Conservation (phyloP, 2,888 invertebrate genomes). For the Thysanoteuthis rhombus region DNA sequence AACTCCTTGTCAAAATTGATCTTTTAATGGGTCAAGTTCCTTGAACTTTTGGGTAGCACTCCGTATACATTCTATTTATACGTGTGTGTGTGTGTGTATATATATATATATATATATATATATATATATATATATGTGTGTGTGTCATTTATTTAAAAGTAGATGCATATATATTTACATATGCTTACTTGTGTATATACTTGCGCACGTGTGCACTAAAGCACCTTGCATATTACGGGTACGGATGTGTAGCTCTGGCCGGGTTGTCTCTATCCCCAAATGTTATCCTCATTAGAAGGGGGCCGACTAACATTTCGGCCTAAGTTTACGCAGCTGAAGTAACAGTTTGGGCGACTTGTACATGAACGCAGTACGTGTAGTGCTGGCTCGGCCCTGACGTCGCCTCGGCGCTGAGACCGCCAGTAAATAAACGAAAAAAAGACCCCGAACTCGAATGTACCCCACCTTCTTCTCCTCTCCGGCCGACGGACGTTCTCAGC, state of each 20-base stretch:
- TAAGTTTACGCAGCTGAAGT: constrained; percentile 12
- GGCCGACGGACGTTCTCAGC: neutral
- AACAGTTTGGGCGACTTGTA: neutral
- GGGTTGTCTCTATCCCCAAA: neutral
- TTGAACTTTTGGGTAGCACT: too few relatives aligned
- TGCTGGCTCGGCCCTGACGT: neutral
- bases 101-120: neutral
- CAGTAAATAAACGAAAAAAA: constrained; percentile 12
- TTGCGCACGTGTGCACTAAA: too few relatives aligned
- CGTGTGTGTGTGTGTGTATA: neutral
- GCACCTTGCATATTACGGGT: too few relatives aligned
- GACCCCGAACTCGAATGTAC: neutral
- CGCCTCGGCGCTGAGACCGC: neutral
- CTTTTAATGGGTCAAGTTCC: too few relatives aligned
- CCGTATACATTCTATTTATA: too few relatives aligned
- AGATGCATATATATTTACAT: too few relatives aligned
- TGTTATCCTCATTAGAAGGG: neutral
- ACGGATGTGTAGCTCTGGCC: neutral
- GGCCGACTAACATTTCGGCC: neutral
- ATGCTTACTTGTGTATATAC: too few relatives aligned
- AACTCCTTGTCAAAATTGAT: too few relatives aligned
- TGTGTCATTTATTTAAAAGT: too few relatives aligned
- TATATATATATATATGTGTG: neutral
- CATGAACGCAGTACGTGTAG: neutral
- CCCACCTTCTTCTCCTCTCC: neutral